These are phyloP conservation scores for Chromis chromis DNA, from an alignment of 2,797 vertebrate genomes.

Conservation along the genomic window DNA sequence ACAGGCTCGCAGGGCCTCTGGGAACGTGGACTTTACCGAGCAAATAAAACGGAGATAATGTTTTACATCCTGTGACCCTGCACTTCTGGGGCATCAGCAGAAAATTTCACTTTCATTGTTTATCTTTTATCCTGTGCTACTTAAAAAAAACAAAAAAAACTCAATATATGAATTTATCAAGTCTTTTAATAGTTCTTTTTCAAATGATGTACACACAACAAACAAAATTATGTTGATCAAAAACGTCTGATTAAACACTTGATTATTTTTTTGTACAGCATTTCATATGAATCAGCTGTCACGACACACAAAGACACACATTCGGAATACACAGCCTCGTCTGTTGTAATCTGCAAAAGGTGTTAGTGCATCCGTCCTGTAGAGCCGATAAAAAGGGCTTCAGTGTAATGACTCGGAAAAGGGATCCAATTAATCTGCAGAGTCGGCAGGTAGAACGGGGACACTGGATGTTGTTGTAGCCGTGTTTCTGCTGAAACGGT, in stretches of 20 bases:
- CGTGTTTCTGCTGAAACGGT: constrained; percentile 17
- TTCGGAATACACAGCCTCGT: constrained; percentile 51
- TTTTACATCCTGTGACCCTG: constrained; percentile 22
- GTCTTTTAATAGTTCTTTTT: constrained; percentile 78
- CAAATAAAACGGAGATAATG: constrained; percentile 36
- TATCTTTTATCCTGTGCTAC: background rate
- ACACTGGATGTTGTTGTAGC: constrained; percentile 15
- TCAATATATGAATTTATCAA: constrained; percentile 56
- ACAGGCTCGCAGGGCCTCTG: background rate
- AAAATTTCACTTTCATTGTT: background rate
- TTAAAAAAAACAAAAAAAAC: background rate
- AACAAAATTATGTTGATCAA: constrained; percentile 69
- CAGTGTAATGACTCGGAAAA: constrained; percentile 50
- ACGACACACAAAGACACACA: constrained; percentile 53
- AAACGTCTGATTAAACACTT: constrained; percentile 68
- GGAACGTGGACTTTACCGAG: constrained; percentile 14
- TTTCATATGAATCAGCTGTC: constrained; percentile 63
- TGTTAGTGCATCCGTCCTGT: constrained; percentile 47
- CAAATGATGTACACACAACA: constrained; percentile 70
- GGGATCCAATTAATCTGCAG: constrained; percentile 38
- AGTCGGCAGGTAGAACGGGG: constrained; percentile 15
- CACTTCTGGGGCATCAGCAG: constrained; percentile 1
- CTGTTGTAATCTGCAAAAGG: constrained; percentile 42
- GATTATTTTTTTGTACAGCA: constrained; percentile 54
- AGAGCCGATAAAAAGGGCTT: constrained; percentile 50